Evolutionary conservation across 2,113 vertebrate genomes (phyloP).

Genomic region (Gymnobelideus leadbeateri): DNA sequence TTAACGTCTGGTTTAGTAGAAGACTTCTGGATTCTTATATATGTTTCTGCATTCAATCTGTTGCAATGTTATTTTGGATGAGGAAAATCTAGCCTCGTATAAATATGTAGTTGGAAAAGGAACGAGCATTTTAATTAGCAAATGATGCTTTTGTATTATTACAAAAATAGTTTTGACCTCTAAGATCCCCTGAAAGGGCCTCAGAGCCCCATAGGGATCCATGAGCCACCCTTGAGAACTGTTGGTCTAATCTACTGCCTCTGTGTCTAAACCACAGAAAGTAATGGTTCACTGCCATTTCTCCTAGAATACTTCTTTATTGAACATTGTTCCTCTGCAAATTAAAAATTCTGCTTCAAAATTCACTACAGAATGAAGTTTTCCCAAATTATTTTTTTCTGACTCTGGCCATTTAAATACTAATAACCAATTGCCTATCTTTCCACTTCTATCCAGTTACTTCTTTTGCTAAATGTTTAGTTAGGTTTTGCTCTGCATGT

Average conservation of each 20-base stretch:
- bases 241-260: background rate
- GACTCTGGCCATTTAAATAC: slow-evolving; percentile 12
- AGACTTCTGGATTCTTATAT: background rate
- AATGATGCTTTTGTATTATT: background rate
- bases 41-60: background rate
- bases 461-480: background rate
- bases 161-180: background rate
- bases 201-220: too few species aligned
- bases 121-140: background rate
- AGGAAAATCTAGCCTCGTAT: background rate
- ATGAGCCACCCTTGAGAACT: background rate
- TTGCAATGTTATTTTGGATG: background rate
- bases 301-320: background rate
- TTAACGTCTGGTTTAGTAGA: background rate
- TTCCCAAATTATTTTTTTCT: background rate
- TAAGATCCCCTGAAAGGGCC: background rate
- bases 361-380: slow-evolving; percentile 2
- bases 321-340: slow-evolving; percentile 43
- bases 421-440: slow-evolving; percentile 34
- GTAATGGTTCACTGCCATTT: background rate
- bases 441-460: slow-evolving; percentile 24
- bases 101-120: background rate
- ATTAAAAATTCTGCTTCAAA: slow-evolving; percentile 14
- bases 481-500: background rate
- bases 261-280: background rate